A percentile compares a stretch with the other conserved stretches of the same genome.
Conservation (phyloP, 2,113 vertebrate species). For the Anarrhichthys ocellatus region DNA sequence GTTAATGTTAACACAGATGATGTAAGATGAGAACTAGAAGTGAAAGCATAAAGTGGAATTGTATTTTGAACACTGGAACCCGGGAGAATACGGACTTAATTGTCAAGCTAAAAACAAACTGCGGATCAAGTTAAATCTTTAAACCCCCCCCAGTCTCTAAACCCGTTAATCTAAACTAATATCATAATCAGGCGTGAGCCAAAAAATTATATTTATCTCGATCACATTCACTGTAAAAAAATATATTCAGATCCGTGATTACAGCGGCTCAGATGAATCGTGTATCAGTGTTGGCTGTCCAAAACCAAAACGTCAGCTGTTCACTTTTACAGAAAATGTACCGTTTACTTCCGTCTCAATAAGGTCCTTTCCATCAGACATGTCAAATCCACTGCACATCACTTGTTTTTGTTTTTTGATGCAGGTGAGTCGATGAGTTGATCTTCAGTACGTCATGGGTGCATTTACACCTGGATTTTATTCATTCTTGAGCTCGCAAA, state of each 20-base stretch:
- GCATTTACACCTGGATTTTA: conserved; percentile 26
- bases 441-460: conserved; percentile 3
- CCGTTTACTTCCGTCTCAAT: neutral
- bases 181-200: conserved; percentile 31
- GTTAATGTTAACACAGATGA: conserved; percentile 20
- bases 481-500: conserved; percentile 33
- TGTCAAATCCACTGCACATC: neutral
- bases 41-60: conserved; percentile 14
- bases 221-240: conserved; percentile 5
- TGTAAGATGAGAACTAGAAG: conserved; percentile 20
- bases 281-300: neutral
- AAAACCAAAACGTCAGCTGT: conserved; percentile 7
- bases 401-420: neutral
- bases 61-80: conserved; percentile 9
- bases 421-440: neutral
- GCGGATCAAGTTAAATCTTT: conserved; percentile 35
- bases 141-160: conserved; percentile 16
- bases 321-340: conserved; percentile 8
- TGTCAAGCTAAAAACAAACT: conserved; percentile 48
- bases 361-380: neutral
- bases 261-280: conserved; percentile 46
- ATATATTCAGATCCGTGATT: conserved; percentile 41
- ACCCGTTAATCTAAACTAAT: conserved; percentile 49
- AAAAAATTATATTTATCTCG: conserved; percentile 47
- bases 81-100: conserved; percentile 16